Percentiles rank a stretch among this genome's conserved stretches.
These are phyloP conservation scores for Harpalus rufipes DNA, from an alignment of 2,888 invertebrate genomes.

Conservation along the genomic window DNA sequence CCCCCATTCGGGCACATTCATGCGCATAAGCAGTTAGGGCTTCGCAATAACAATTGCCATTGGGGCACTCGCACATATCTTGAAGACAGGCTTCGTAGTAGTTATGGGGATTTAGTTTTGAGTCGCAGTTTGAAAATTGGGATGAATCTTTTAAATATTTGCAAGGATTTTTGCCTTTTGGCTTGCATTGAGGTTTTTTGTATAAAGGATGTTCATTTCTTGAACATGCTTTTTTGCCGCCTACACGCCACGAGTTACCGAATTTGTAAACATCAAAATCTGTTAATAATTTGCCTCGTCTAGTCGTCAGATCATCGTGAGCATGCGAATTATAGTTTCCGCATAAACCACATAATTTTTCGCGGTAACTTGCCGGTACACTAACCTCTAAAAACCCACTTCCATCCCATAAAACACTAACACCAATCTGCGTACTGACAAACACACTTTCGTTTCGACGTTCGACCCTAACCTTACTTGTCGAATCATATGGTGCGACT, in stretches of 20 bases:
- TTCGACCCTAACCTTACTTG: conserved; percentile 81
- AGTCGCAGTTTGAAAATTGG: conserved; percentile 88
- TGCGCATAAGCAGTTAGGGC: conserved; percentile 93
- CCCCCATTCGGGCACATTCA: conserved; percentile 90
- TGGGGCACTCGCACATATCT: conserved; percentile 93
- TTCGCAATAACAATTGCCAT: conserved; percentile 91
- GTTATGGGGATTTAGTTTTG: conserved; percentile 87
- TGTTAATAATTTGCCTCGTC: conserved; percentile 83
- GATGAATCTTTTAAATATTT: conserved; percentile 75
- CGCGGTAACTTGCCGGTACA: conserved; percentile 87
- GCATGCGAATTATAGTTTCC: conserved; percentile 95
- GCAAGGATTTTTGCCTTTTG: conserved; percentile 74
- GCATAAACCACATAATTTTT: conserved; percentile 92
- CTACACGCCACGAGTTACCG: conserved; percentile 94
- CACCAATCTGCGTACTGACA: conserved; percentile 85
- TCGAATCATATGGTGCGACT: conserved; percentile 83
- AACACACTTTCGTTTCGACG: conserved; percentile 84
- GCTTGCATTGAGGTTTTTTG: conserved; percentile 77
- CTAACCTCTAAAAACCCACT: conserved; percentile 92
- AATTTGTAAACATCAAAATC: conserved; percentile 85
- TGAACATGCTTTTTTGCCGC: conserved; percentile 86
- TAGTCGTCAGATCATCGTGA: conserved; percentile 88
- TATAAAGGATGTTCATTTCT: conserved; percentile 76
- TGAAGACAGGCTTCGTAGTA: conserved; percentile 92
- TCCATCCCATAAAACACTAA: conserved; percentile 95